Evolutionary conservation across 2,797 vertebrate genomes (phyloP).

Genomic region (Falco naumanni): DNA sequence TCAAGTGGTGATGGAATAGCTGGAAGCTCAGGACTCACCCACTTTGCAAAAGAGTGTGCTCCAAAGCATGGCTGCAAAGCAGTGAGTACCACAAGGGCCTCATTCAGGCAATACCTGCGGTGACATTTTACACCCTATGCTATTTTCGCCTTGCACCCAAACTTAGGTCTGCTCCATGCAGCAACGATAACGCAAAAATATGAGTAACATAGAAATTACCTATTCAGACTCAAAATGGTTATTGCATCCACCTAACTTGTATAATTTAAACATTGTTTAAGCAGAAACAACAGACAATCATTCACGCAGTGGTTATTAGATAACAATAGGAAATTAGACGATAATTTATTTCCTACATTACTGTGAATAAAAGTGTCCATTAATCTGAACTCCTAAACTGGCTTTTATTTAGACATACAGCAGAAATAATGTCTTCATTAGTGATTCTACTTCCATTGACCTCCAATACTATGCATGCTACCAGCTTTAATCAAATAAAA

Average conservation of each 20-base stretch:
- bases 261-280: conserved; percentile 1
- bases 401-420: not conserved
- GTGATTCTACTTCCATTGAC: not conserved
- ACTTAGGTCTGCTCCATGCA: not conserved
- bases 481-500: not conserved
- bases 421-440: not conserved
- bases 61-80: not conserved
- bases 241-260: not conserved
- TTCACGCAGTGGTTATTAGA: not conserved
- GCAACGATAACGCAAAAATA: not conserved
- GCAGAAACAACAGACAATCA: not conserved
- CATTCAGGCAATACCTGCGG: not conserved
- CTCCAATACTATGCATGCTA: not conserved
- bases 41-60: not conserved
- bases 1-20: not conserved
- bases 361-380: not conserved
- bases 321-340: conserved; percentile 26
- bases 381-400: not conserved
- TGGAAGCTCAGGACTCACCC: not conserved
- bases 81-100: not conserved
- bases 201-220: not conserved
- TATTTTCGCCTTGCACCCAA: not conserved
- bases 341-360: not conserved
- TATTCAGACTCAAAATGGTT: not conserved
- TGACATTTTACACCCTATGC: not conserved